A percentile compares a stretch with the other conserved stretches of the same genome.
Evolutionary conservation across 23 tunicate genomes (phyloP).

Genomic region (Styela clava): DNA sequence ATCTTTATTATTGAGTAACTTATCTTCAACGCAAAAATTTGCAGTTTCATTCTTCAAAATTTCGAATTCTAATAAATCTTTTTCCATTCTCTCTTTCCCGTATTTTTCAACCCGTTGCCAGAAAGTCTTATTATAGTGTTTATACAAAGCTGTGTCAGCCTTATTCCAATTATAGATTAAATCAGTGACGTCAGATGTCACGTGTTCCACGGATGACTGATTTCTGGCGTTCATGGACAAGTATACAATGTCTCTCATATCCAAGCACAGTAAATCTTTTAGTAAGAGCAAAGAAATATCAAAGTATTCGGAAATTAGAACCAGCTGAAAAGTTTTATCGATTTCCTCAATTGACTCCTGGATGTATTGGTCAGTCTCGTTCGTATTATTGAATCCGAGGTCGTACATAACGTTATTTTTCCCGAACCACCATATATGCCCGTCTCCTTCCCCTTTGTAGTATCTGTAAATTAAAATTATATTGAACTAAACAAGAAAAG

Average conservation of each 20-base stretch:
- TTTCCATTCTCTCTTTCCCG: constrained; percentile 49
- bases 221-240: constrained; percentile 42
- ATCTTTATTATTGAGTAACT: background rate
- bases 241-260: constrained; percentile 41
- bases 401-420: constrained; percentile 59
- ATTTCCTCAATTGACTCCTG: constrained; percentile 30
- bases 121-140: constrained; percentile 51
- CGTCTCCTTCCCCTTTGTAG: constrained; percentile 35
- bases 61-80: constrained; percentile 24
- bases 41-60: constrained; percentile 21
- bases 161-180: constrained; percentile 59
- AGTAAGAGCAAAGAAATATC: constrained; percentile 55
- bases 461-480: constrained; percentile 69
- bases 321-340: constrained; percentile 43
- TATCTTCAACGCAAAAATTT: constrained; percentile 42
- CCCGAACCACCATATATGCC: constrained; percentile 65
- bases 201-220: background rate
- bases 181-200: background rate
- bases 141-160: constrained; percentile 40
- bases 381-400: constrained; percentile 54
- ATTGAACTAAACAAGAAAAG: background rate
- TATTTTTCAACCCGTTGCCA: constrained; percentile 59
- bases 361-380: constrained; percentile 48
- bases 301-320: constrained; percentile 70
- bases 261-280: constrained; percentile 51